phyloP scores from a whole-genome alignment of 2,888 invertebrate species.

The Agrotis puta region DNA sequence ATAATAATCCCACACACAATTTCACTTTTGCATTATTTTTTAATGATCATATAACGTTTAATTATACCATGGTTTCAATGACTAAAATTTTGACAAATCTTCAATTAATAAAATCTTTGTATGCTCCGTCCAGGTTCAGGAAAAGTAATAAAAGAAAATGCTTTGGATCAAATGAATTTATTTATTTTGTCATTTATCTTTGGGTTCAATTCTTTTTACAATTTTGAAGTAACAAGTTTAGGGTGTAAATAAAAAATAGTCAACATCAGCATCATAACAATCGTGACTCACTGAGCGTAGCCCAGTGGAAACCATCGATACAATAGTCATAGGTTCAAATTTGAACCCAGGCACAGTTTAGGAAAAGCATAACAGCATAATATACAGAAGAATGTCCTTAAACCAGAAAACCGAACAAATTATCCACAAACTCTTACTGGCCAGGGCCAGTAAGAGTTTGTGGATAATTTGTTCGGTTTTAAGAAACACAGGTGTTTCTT shows the following conservation, averaged over 20 bases:
- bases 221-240: background rate
- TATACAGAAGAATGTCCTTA: background rate
- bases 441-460: too few relatives aligned
- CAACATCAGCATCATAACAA: background rate
- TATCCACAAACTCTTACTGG: too few relatives aligned
- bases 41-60: background rate
- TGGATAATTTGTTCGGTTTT: too few relatives aligned
- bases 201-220: conserved; percentile 8
- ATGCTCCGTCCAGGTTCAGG: background rate
- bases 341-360: background rate
- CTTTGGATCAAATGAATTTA: conserved; percentile 16
- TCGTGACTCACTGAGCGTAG: too few relatives aligned
- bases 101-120: background rate
- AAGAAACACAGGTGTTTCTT: too few relatives aligned
- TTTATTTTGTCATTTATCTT: conserved; percentile 12
- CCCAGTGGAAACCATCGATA: too few relatives aligned
- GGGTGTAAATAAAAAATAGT: background rate
- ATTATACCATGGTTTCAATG: background rate
- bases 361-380: background rate
- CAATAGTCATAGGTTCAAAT: background rate
- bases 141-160: conserved; percentile 9
- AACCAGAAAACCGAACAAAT: too few relatives aligned
- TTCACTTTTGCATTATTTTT: background rate
- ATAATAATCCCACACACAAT: background rate
- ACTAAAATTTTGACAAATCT: too few relatives aligned